Evolutionary conservation across 92 coral and sea anemone species (phyloP), one percentile per base, ranked within the genome.

Genomic region (Muricea muricata): DNA sequence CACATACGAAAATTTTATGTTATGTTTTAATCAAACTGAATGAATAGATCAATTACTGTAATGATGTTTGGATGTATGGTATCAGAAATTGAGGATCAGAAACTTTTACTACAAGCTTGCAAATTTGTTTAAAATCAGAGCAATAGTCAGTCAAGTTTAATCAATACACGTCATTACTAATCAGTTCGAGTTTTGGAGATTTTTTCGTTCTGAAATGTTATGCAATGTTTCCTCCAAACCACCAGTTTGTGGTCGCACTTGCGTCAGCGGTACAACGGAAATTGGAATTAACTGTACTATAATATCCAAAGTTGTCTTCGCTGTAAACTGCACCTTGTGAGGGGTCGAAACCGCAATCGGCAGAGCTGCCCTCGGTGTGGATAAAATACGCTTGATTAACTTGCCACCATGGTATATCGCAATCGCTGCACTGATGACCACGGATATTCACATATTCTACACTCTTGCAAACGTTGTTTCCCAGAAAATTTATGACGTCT

Each of bases 401-500:
- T 23, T 73, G 79, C 79, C 79, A 73, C 79, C 79, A 73, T 17
- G 21, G 6, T 45, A 60, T 1, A 1, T 34, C 24, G 21, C 79
- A 73, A 14, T 73, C 60, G 0, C 60, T 35, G 13, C 79, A 73
- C 15, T 73, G 79, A 73, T 73, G 79, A 50, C 79, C 79, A 39
- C 79, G 79, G 46, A 73, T 42, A 42, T 73, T 73, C 5, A 73
- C 57, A 73, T 73, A 87, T 57, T 92, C 96, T 1, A 88, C 89
- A 61, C 85, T 87, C 73, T 82, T 81, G 82, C 94, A 91, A 26
- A 54, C 40, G 21, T 84, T 88, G 20, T n/a, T 13, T 7, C 68
- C 68, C 68, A 61, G 37, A 26, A 26, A 61, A 7, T 34, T 61
- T 18, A 61, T 30, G 15, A 61, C 29, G 18, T 61, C 68, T 10